Evolutionary conservation across 2,113 vertebrate species (phyloP).

Genomic region (Felis catus): F.catus_Fca126_mat1.0 CM031412.1:80248001-80248500

Average conservation of each 20-base stretch:
- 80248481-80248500: too few relatives aligned
- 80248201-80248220: background rate
- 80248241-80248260: background rate
- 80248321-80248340: background rate
- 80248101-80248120: background rate
- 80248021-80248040: background rate
- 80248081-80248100: background rate
- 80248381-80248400: background rate
- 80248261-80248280: background rate
- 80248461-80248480: too few relatives aligned
- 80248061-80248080: background rate
- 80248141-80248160: background rate
- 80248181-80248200: background rate
- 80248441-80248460: too few relatives aligned
- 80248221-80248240: background rate
- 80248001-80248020: background rate
- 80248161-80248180: background rate
- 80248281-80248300: background rate
- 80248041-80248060: background rate
- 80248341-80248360: background rate
- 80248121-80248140: too few relatives aligned
- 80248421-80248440: background rate
- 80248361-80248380: background rate
- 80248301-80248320: background rate
- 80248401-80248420: background rate